phyloP scores from a whole-genome alignment of 2,797 vertebrate species.

The Dendrocincla tyrannina region DNA sequence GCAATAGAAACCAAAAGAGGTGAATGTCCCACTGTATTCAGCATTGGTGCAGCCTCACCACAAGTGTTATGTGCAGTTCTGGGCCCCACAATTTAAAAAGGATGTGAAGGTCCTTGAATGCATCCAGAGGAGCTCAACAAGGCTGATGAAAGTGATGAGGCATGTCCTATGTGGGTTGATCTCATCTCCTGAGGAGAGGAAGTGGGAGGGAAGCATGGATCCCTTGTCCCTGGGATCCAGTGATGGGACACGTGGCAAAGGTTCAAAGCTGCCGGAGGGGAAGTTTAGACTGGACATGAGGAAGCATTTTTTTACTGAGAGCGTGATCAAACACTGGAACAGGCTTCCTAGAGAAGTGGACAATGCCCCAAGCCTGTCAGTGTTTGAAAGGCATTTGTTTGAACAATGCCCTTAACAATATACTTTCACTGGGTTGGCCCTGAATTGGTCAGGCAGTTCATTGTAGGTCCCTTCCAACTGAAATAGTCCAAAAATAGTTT shows the following conservation, averaged over 20 bases:
- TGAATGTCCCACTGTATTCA: background rate
- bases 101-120: background rate
- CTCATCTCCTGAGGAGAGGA: background rate
- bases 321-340: background rate
- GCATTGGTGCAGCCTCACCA: background rate
- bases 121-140: background rate
- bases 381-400: background rate
- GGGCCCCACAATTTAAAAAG: background rate
- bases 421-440: background rate
- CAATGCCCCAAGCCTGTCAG: background rate
- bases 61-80: background rate
- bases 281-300: background rate
- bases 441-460: background rate
- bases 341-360: background rate
- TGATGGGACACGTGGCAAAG: rapidly evolving
- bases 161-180: background rate
- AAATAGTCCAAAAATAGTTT: background rate
- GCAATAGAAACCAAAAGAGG: background rate
- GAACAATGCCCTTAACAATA: background rate
- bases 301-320: background rate
- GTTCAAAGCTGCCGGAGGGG: background rate
- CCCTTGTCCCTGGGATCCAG: background rate
- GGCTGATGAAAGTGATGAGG: background rate
- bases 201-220: background rate
- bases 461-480: background rate